Percentiles rank a stretch among this genome's conserved stretches.
These are phyloP conservation scores for Zalophus californianus DNA, from an alignment of 2,797 vertebrate genomes.

Conservation along the genomic window DNA sequence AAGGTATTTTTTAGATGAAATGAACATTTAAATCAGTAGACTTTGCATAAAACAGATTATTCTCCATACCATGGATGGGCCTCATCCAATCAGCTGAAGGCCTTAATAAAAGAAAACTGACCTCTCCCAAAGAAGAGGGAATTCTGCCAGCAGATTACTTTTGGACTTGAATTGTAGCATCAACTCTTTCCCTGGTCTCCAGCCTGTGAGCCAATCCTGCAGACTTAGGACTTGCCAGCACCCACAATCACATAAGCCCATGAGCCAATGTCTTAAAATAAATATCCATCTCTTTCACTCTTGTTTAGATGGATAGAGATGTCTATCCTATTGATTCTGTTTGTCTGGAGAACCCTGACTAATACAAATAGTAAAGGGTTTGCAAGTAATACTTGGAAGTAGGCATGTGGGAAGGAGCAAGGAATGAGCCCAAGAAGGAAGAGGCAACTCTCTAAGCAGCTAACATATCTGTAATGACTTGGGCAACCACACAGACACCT, in stretches of 20 bases:
- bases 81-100: not conserved
- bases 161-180: not conserved
- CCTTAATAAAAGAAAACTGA: not conserved
- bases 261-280: not conserved
- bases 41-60: conserved; percentile 13
- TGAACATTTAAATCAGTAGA: conserved; percentile 3
- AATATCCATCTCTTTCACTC: not conserved
- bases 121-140: not conserved
- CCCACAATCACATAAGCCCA: not conserved
- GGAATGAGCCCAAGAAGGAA: not conserved
- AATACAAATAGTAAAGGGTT: not conserved
- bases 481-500: not conserved
- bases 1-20: not conserved
- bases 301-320: not conserved
- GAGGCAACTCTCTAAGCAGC: not conserved
- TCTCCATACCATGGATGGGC: not conserved
- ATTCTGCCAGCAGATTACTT: not conserved
- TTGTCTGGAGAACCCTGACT: not conserved
- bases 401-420: not conserved
- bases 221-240: not conserved
- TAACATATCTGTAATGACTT: not conserved
- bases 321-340: not conserved
- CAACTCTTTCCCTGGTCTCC: not conserved
- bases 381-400: not conserved
- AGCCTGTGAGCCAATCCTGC: too few relatives aligned